Conservation (phyloP, 1,140 invertebrate species). For the Atopsyche davidsoni region DNA sequence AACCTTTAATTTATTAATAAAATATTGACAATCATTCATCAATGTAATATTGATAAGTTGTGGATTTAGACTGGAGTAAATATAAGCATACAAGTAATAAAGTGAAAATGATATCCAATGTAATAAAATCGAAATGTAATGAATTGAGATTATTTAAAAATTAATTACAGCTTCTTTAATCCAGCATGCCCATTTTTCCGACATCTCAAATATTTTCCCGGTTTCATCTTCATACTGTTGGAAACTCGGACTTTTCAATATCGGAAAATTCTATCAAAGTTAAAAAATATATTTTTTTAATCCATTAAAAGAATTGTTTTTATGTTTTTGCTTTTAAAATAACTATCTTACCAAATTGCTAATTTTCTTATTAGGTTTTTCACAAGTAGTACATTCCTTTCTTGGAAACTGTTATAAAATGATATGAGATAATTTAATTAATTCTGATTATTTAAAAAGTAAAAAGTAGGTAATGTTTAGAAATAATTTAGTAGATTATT, state of each 20-base stretch:
- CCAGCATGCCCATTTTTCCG: constrained; percentile 3
- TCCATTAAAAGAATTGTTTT: no score
- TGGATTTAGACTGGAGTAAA: neutral
- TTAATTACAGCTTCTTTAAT: neutral
- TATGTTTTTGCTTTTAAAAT: no score
- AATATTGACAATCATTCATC: neutral
- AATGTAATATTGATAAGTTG: neutral
- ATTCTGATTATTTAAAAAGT: neutral
- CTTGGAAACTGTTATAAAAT: neutral
- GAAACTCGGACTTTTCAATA: no score
- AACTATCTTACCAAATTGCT: no score
- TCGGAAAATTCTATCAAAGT: no score
- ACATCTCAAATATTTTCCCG: constrained; percentile 15
- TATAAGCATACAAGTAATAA: neutral
- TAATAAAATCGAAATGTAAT: neutral
- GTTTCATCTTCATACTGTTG: constrained; percentile 6
- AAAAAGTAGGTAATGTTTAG: no score
- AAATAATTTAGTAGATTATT: no score
- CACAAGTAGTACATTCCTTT: constrained; percentile 4
- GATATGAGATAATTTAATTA: neutral
- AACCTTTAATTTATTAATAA: no score
- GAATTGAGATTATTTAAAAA: no score
- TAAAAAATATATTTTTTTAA: no score
- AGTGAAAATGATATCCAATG: neutral
- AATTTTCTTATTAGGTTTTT: constrained; percentile 7